Conservation (phyloP, 2,888 invertebrate species). For the Brenthis hecate region DNA sequence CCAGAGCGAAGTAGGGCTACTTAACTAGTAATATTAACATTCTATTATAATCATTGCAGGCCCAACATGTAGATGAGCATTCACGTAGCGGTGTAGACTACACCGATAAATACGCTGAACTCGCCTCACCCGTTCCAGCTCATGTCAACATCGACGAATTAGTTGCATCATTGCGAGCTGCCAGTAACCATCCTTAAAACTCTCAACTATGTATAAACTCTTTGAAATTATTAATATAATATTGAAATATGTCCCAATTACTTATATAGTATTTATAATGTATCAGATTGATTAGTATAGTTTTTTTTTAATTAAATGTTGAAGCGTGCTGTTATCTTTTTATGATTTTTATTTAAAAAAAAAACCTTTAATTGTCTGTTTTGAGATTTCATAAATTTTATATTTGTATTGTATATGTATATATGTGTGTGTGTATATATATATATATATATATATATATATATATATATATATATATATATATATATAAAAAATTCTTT, state of each 20-base stretch:
- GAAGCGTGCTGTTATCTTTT: slow-evolving; percentile 53
- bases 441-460: too few species aligned
- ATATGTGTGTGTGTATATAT: too few species aligned
- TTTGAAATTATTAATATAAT: background rate
- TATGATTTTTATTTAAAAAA: slow-evolving; percentile 26
- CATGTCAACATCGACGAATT: slow-evolving; percentile 55
- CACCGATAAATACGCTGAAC: slow-evolving; percentile 59
- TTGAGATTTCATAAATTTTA: too few species aligned
- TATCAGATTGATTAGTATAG: slow-evolving; percentile 24
- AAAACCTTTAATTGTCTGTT: too few species aligned
- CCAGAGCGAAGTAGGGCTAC: too few species aligned
- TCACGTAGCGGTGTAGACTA: slow-evolving; percentile 44
- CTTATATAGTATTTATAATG: slow-evolving; percentile 2
- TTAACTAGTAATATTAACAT: background rate
- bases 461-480: too few species aligned
- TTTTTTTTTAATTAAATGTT: slow-evolving; percentile 47
- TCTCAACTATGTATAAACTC: slow-evolving; percentile 36
- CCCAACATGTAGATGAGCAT: slow-evolving; percentile 33
- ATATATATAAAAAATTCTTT: too few species aligned
- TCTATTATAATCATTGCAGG: slow-evolving; percentile 23
- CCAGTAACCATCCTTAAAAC: slow-evolving; percentile 40
- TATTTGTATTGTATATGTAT: too few species aligned
- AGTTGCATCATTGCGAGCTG: slow-evolving; percentile 50
- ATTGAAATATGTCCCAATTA: background rate
- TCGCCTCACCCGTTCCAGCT: slow-evolving; percentile 60